Base-by-base conservation (phyloP, 1,140 invertebrate genomes). In the Diplogasteroides magnus region DNA sequence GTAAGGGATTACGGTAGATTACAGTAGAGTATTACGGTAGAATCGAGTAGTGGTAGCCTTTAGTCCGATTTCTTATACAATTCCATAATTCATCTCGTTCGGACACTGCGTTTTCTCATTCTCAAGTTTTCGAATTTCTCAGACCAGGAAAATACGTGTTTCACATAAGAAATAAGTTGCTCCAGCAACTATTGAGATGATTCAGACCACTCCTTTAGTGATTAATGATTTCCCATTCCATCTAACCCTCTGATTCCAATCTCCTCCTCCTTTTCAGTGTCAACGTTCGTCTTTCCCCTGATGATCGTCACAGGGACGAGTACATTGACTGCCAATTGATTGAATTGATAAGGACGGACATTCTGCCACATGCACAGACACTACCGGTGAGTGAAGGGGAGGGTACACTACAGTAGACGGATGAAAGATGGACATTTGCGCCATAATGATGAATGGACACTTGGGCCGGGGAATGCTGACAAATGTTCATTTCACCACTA, bases 281-380 rank as follows among this genome's bases (percentile, higher is more conserved):
- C 1, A 68, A 31, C 2, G 64, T 58, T 25, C 72, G 69, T 19
- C 63, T 83, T n/a, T 73, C 79, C 31, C 69, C 72, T 32, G 78
- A 82, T 68, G 78, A 83, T 64, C 48, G 74, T 32, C 80, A 80
- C 68, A 61, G 77, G 32, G 72, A 82, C 66, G 77, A 83, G 64
- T 74, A 73, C 48, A 66, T 77, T 58, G 78, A 73, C 67, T 78
- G 83, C 55, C 89, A 92, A 85, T 87, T 93, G 28, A 90, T 95
- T 75, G 89, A 92, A 78, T 83, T 94, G 68, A 85, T 95, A 28
- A 85, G 91, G 68, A 90, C 90, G 72, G 90, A 93, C 86, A 90
- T 95, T 67, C 83, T 95, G 69, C 91, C 92, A 1, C 89, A 89
- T 84, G 90, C 91, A 1, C 86, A 87, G 76, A 86, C 87, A 68